Base-by-base conservation (phyloP, 2,113 vertebrate genomes). In the Peucedramus taeniatus region DNA sequence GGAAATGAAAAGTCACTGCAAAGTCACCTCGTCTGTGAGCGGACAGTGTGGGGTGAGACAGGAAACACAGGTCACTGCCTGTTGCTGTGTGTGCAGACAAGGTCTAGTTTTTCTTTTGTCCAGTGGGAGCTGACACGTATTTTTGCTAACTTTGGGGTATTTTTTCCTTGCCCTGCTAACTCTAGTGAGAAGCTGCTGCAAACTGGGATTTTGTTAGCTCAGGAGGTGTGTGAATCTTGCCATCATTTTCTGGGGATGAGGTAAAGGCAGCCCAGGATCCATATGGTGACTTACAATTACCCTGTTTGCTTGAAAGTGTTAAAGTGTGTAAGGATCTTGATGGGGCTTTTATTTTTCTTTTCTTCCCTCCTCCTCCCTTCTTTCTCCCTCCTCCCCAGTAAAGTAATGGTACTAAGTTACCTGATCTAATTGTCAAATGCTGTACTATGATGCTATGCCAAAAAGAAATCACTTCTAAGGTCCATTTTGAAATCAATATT, bases 11-110 rank as follows among this genome's bases (percentile, higher is more conserved):
- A 93, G 42, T 63, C 82, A 31, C 50, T 74, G 45, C 49, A 85
- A 90, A 94, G 66, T 72, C 85, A 88, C 64, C 76, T 90, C 85
- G 63, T 94, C 51, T 93, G 49, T 68, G 60, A 87, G 40, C 77
- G 89, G 76, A 54, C 51, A 83, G 51, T 2, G 1, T 2, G 6
- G 80, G 35, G 71, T 75, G 93, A 91, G 47, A 56, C 83, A 94
- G 95, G 92, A 96, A 96, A 71, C 64, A 90, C 53, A 90, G 93
- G 89, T 96, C 95, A 94, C 51, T 66, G 88, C 51, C 88, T 78
- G 85, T 44, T 96, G 88, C 90, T 95, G 68, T 49, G 42, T 93
- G 24, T 88, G 85, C 82, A 94, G 75, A 80, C 90, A 86, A 95
- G 56, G 42, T 69, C 82, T 80, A 57, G 83, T 74, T 93, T 94